Evolutionary conservation across 1,140 invertebrate species (phyloP).

Genomic region (Idris sp.): DNA sequence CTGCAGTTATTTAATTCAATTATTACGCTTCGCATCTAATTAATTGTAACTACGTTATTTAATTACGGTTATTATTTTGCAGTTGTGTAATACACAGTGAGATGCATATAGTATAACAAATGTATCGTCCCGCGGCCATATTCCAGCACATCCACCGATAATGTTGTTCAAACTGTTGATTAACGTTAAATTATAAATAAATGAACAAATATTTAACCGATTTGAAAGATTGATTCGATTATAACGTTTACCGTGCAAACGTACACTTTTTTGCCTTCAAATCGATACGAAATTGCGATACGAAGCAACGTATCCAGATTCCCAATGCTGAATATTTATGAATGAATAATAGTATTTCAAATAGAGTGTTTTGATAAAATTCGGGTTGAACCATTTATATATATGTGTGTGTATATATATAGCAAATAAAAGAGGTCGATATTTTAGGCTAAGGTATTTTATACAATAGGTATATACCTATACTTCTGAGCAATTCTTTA

Average conservation of each 20-base stretch:
- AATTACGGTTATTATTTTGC: neutral
- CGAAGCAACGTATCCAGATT: slow-evolving; percentile 19
- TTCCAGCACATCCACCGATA: neutral
- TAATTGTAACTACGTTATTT: slow-evolving; percentile 23
- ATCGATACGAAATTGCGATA: slow-evolving; percentile 26
- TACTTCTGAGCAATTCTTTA: slow-evolving; percentile 19
- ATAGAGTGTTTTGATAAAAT: slow-evolving; percentile 23
- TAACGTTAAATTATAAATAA: slow-evolving; percentile 42
- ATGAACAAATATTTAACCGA: slow-evolving; percentile 30
- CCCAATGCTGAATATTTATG: slow-evolving; percentile 35
- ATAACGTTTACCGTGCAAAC: slow-evolving; percentile 2
- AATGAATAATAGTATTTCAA: slow-evolving; percentile 35
- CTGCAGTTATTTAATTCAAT: slow-evolving; percentile 17
- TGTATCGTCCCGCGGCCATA: neutral
- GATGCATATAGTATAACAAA: no score
- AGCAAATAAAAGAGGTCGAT: slow-evolving; percentile 21
- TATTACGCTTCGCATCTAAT: slow-evolving; percentile 3
- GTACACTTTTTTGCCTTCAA: slow-evolving; percentile 10
- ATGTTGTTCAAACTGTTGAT: slow-evolving; percentile 23
- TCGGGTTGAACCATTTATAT: slow-evolving; percentile 17
- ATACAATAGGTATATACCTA: no score
- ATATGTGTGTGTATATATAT: slow-evolving; percentile 21
- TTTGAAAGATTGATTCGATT: slow-evolving; percentile 30
- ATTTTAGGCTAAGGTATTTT: slow-evolving; percentile 7
- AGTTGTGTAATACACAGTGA: neutral